These are phyloP conservation scores for Galeruca laticollis DNA, from an alignment of 2,888 invertebrate genomes.

Conservation along the genomic window DNA sequence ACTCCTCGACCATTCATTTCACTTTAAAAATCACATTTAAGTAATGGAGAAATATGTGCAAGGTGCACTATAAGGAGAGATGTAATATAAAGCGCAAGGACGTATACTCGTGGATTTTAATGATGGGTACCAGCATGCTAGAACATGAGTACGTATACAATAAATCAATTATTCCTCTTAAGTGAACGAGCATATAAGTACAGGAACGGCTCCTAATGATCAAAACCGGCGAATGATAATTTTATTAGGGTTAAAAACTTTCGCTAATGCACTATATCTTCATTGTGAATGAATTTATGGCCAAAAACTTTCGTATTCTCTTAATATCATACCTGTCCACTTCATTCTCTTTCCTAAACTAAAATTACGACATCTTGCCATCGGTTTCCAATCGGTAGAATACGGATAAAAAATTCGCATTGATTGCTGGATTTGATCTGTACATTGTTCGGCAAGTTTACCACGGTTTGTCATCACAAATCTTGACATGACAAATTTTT, in stretches of 20 bases:
- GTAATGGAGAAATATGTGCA: slow-evolving; percentile 39
- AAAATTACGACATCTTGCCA: too few species aligned
- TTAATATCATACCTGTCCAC: too few species aligned
- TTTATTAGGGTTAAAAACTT: background rate
- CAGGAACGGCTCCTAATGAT: slow-evolving; percentile 9
- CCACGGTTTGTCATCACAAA: too few species aligned
- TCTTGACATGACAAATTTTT: too few species aligned
- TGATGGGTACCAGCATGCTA: slow-evolving; percentile 55
- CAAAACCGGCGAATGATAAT: background rate
- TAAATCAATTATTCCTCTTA: slow-evolving; percentile 53
- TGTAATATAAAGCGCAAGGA: slow-evolving; percentile 35
- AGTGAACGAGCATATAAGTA: slow-evolving; percentile 46
- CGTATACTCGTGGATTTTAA: slow-evolving; percentile 47
- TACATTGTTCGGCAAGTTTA: too few species aligned
- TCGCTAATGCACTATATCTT: background rate
- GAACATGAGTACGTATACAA: slow-evolving; percentile 49
- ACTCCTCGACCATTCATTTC: slow-evolving; percentile 20
- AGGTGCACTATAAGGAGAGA: slow-evolving; percentile 35
- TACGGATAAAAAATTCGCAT: too few species aligned
- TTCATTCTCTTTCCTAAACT: too few species aligned
- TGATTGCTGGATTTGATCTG: too few species aligned
- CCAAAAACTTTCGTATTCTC: too few species aligned
- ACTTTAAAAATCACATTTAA: slow-evolving; percentile 29
- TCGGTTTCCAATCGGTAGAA: too few species aligned
- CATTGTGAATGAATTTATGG: too few species aligned